Base-by-base conservation (phyloP, 2,888 invertebrate species). In the Chelonus formosanus region DNA sequence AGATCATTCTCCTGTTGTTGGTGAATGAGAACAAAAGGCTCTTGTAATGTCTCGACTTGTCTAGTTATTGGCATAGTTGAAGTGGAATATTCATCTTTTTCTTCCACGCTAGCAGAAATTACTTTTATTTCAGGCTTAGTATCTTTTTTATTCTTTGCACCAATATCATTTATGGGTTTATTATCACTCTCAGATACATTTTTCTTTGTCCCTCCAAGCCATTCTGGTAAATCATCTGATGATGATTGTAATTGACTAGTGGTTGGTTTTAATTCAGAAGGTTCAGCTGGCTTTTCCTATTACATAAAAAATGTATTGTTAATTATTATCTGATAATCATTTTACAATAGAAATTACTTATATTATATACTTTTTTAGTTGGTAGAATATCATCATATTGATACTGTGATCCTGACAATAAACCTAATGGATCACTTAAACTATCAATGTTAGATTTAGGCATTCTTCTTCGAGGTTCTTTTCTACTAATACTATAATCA, bases 1-100 rank as follows among this genome's bases (percentile, higher is more conserved):
- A 78, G 70, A 61, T 81, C 80, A 45, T 78, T 75, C 63, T 81
- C 80, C 63, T 81, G 80, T 45, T 80, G 81, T 54, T 81, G 80
- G 75, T 81, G 40, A 40, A 40, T 5, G 40, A 40, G 40, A 40
- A 40, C 40, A 3, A 40, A 40, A 5, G 40, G 4, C 40, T 40
- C 40, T 2, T 20, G 20, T 20, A 20, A 20, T 20, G 20, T 1
- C 20, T 20, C 20, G 20, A 20, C 20, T 20, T 20, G 20, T 20
- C 20, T 20, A 20, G 20, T 20, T 20, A 20, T 20, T 20, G 20
- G 20, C 20, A 20, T 20, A 20, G 20, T 20, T 20, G 20, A 2
- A 20, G 20, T 20, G 2, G 20, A 20, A 20, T 20, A 20, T 20
- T 20, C 20, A 20, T 20, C 2, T 20, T 20, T 20, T 20, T 20